Percentiles rank a stretch among this genome's conserved stretches.
Conservation (phyloP, 2,797 vertebrate species). For the Eidolon dupreanum region DNA sequence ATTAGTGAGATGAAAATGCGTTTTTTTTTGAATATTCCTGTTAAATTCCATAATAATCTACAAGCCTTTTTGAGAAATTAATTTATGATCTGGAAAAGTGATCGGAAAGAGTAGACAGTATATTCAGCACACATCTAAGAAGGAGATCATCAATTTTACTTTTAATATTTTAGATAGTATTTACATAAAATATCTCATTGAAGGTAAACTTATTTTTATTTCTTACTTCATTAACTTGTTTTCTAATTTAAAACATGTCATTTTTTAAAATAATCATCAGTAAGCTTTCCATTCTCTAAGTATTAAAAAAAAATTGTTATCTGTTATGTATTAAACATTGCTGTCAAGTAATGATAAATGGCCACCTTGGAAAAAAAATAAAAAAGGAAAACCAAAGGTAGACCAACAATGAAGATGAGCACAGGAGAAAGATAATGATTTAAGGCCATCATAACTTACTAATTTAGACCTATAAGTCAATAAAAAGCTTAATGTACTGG, state of each 20-base stretch:
- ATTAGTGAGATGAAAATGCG: constrained; percentile 6
- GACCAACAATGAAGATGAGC: background rate
- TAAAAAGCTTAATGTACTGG: constrained; percentile 34
- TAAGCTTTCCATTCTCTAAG: background rate
- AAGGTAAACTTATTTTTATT: background rate
- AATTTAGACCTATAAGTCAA: constrained; percentile 37
- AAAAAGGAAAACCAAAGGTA: background rate
- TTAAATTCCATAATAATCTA: background rate
- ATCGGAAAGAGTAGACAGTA: background rate
- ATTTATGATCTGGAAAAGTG: background rate
- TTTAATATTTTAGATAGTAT: background rate
- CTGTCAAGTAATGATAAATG: constrained; percentile 42
- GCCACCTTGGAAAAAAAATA: background rate
- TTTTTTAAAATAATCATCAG: background rate
- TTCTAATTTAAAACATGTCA: background rate
- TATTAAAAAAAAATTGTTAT: background rate
- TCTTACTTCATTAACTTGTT: background rate
- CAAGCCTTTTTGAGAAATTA: background rate
- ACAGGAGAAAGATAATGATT: background rate
- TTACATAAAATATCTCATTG: background rate
- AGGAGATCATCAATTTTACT: background rate
- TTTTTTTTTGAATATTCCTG: background rate
- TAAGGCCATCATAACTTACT: background rate
- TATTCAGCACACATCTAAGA: background rate
- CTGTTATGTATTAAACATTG: background rate